Conservation (phyloP, 2,113 vertebrate genomes). For the Chauna torquata region DNA sequence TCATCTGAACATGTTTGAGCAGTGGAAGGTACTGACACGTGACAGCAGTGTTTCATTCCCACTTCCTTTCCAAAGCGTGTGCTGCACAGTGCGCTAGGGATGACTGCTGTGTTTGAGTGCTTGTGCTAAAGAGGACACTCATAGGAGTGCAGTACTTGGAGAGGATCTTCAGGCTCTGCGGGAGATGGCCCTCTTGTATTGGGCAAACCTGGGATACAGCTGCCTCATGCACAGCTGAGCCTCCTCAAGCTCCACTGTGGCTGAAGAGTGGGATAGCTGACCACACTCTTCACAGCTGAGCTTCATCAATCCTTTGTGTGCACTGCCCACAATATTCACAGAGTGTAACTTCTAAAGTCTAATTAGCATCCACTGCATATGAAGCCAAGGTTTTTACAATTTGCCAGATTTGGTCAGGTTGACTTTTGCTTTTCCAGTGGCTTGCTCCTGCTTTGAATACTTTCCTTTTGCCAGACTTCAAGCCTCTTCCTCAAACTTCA, state of each 20-base stretch:
- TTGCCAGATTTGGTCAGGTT: background rate
- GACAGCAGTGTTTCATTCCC: background rate
- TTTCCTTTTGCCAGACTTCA: background rate
- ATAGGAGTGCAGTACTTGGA: background rate
- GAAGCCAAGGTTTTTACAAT: background rate
- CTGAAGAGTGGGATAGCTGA: background rate
- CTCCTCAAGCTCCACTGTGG: background rate
- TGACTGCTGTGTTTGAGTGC: accelerated
- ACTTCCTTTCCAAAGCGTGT: accelerated
- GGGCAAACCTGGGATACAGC: background rate
- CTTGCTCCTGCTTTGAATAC: background rate
- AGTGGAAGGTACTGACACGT: background rate
- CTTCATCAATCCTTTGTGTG: background rate
- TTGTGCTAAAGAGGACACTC: accelerated
- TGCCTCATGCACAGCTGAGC: background rate
- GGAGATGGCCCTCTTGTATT: background rate
- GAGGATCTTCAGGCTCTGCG: accelerated
- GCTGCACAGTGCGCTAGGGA: accelerated
- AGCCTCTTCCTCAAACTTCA: background rate
- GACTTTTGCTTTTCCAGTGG: background rate
- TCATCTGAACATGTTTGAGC: accelerated
- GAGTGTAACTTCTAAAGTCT: background rate
- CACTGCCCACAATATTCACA: background rate
- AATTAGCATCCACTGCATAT: background rate
- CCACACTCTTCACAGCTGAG: background rate